A percentile compares a stretch with the other conserved stretches of the same genome.
Evolutionary conservation across 2,888 invertebrate species (phyloP).

Genomic region (Nymphalis urticae): DNA sequence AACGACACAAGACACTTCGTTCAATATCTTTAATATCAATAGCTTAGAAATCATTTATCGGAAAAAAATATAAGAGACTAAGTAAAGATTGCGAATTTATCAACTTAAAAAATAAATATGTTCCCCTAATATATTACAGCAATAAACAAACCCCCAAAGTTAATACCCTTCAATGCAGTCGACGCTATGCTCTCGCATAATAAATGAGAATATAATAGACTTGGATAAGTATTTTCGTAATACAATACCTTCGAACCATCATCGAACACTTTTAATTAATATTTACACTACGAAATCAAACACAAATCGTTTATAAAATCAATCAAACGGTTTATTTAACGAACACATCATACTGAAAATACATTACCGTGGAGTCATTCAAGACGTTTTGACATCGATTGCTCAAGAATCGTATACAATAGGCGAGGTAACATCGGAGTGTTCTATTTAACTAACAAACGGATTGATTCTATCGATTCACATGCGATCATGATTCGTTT

Average conservation of each 20-base stretch:
- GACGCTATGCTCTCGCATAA: too few species aligned
- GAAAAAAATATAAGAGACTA: too few species aligned
- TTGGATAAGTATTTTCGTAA: background rate
- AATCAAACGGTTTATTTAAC: background rate
- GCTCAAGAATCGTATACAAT: constrained; percentile 32
- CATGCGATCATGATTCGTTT: constrained; percentile 37
- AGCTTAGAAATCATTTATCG: too few species aligned
- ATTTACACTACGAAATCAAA: background rate
- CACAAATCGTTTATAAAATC: background rate
- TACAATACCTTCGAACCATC: background rate
- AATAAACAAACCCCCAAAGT: too few species aligned
- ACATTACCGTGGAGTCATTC: background rate
- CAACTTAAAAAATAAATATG: too few species aligned
- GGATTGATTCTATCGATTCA: constrained; percentile 39
- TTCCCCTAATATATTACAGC: too few species aligned
- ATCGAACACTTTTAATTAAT: background rate
- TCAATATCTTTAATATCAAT: too few species aligned
- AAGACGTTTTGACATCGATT: constrained; percentile 33
- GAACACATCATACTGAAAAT: background rate
- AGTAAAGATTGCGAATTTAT: too few species aligned
- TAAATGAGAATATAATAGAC: too few species aligned
- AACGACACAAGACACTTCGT: too few species aligned
- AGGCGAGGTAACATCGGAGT: constrained; percentile 20
- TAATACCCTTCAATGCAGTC: too few species aligned
- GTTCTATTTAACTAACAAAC: constrained; percentile 40